Percentiles rank a stretch among this genome's conserved stretches.
Conservation (phyloP, 2,888 invertebrate genomes). For the Trissolcus japonicus region DNA sequence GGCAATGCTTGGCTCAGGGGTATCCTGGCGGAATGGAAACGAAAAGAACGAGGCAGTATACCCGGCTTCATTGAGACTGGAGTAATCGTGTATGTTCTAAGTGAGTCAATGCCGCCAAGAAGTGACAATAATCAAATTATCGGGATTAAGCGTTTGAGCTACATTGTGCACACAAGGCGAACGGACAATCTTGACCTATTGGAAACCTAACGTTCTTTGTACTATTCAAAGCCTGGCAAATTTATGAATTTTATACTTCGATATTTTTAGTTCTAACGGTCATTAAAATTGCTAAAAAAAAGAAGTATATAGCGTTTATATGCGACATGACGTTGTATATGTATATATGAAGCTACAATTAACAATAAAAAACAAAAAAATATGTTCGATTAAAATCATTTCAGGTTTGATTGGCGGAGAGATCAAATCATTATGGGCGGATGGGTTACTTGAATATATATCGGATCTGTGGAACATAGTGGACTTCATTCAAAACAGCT, state of each 20-base stretch:
- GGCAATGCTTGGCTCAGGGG: constrained; percentile 87
- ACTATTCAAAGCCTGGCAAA: background rate
- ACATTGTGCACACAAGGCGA: constrained; percentile 27
- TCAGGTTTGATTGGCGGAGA: constrained; percentile 96
- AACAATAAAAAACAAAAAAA: no score
- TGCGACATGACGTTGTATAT: no score
- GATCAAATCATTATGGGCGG: constrained; percentile 92
- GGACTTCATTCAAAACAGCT: constrained; percentile 96
- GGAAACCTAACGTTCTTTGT: constrained; percentile 26
- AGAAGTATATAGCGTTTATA: no score
- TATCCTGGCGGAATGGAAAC: constrained; percentile 86
- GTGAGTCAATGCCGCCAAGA: constrained; percentile 78
- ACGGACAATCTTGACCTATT: constrained; percentile 47
- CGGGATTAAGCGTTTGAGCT: constrained; percentile 47
- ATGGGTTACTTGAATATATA: constrained; percentile 93
- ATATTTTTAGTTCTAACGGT: no score
- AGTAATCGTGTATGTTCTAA: constrained; percentile 92
- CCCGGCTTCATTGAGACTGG: constrained; percentile 89
- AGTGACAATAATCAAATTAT: constrained; percentile 46
- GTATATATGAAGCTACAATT: no score
- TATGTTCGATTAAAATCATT: background rate
- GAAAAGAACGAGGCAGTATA: constrained; percentile 85
- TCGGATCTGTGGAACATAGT: constrained; percentile 99
- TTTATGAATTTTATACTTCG: no score
- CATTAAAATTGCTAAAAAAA: no score